Evolutionary conservation across 2,797 vertebrate species (phyloP).

Genomic region (Sus cebifrons): DNA sequence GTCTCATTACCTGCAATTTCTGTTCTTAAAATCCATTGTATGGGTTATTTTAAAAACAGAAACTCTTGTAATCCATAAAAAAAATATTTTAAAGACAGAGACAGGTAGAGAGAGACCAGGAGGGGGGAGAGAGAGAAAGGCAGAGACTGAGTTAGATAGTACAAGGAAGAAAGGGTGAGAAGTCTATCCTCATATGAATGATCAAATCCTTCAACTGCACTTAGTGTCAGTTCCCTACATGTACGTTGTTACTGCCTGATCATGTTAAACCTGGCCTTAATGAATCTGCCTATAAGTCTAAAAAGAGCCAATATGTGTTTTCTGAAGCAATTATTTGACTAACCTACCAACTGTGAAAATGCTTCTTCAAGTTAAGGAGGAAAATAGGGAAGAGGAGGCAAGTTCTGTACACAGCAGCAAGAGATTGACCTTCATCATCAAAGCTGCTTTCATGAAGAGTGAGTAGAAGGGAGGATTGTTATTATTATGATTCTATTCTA

Average conservation of each 20-base stretch:
- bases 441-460: not conserved
- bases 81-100: constrained; percentile 13
- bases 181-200: constrained; percentile 84
- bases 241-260: constrained; percentile 82
- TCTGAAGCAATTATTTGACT: constrained; percentile 82
- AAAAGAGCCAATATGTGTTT: constrained; percentile 83
- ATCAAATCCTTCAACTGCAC: constrained; percentile 82
- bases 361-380: not conserved
- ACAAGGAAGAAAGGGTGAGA: constrained; percentile 61
- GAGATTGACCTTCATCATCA: not conserved
- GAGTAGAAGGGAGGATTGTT: not conserved
- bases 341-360: constrained; percentile 80
- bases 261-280: constrained; percentile 85
- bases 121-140: constrained; percentile 55
- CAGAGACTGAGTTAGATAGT: constrained; percentile 69
- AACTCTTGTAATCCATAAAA: constrained; percentile 67
- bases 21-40: constrained; percentile 73
- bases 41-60: constrained; percentile 58
- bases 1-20: not conserved
- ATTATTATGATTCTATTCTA: not conserved
- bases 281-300: constrained; percentile 83
- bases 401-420: not conserved
- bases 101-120: not conserved
- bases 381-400: not conserved
- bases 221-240: constrained; percentile 86